A percentile compares a stretch with the other conserved stretches of the same genome.
These are phyloP conservation scores for Orthosia cruda DNA, from an alignment of 2,888 invertebrate species.

Conservation along the genomic window DNA sequence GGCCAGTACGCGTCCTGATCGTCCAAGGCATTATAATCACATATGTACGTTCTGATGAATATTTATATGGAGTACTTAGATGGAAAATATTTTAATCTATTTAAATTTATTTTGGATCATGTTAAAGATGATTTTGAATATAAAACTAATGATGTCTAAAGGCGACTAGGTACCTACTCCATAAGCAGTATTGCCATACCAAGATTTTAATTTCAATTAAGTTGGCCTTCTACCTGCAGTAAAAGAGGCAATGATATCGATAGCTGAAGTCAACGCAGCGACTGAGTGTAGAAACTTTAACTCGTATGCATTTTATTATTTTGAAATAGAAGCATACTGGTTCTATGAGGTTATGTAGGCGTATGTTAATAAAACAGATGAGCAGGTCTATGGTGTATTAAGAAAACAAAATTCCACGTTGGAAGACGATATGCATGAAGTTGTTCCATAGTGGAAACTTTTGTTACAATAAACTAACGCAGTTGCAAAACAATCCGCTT, in stretches of 20 bases:
- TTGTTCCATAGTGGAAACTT: slow-evolving; percentile 17
- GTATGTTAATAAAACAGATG: slow-evolving; percentile 39
- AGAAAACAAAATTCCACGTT: slow-evolving; percentile 38
- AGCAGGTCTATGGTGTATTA: slow-evolving; percentile 7
- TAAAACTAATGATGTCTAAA: neutral
- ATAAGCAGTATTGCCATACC: slow-evolving; percentile 1
- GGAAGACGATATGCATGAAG: slow-evolving; percentile 4
- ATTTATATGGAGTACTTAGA: slow-evolving; percentile 23
- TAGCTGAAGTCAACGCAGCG: neutral
- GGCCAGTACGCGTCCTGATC: slow-evolving; percentile 52
- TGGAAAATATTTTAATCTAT: slow-evolving; percentile 14
- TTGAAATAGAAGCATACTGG: slow-evolving; percentile 9
- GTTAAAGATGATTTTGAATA: neutral
- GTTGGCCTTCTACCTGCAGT: neutral
- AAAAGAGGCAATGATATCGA: neutral
- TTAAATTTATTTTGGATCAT: slow-evolving; percentile 6
- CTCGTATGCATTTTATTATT: neutral
- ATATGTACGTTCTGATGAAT: slow-evolving; percentile 55
- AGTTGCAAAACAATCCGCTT: slow-evolving; percentile 34
- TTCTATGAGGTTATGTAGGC: slow-evolving; percentile 19
- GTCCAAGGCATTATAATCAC: slow-evolving; percentile 49
- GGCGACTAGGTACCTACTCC: neutral
- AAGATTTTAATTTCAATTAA: slow-evolving; percentile 12
- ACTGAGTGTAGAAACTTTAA: neutral
- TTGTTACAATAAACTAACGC: slow-evolving; percentile 21